phyloP scores from a whole-genome alignment of 2,888 invertebrate species.

The Hipparchia semele region DNA sequence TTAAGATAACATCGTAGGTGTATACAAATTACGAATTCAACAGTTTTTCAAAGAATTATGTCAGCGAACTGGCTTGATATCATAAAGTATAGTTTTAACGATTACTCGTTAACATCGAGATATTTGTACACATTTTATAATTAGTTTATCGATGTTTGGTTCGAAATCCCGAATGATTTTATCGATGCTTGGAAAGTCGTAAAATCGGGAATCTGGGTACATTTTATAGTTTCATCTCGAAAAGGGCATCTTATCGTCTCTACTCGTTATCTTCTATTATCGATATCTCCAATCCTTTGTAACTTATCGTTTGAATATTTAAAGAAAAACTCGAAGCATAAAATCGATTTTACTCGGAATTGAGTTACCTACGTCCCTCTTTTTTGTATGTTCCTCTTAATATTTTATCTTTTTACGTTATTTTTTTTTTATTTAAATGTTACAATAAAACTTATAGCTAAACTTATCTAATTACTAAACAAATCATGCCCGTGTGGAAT shows the following conservation, averaged over 20 bases:
- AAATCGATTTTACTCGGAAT: not conserved
- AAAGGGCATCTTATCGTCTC: slow-evolving; percentile 9
- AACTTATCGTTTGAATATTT: slow-evolving; percentile 2
- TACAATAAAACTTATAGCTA: no score
- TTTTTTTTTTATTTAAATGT: no score
- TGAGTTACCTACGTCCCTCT: not conserved
- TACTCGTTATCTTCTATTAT: slow-evolving; percentile 2
- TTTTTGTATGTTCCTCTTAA: not conserved
- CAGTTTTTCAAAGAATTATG: slow-evolving; percentile 27
- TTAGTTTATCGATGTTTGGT: slow-evolving; percentile 28
- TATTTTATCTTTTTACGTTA: no score
- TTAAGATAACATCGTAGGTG: slow-evolving; percentile 23
- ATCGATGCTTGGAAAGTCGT: slow-evolving; percentile 22
- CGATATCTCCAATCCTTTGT: slow-evolving; percentile 8
- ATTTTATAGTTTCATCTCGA: slow-evolving; percentile 15
- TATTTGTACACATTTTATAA: slow-evolving; percentile 16
- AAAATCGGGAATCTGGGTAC: slow-evolving; percentile 22
- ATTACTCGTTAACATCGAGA: slow-evolving; percentile 14
- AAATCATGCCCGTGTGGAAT: no score
- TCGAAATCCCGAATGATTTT: slow-evolving; percentile 22
- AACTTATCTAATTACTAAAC: no score
- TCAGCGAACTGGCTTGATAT: slow-evolving; percentile 15
- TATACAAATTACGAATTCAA: slow-evolving; percentile 24
- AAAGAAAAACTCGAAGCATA: not conserved
- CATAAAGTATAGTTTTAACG: slow-evolving; percentile 22